Evolutionary conservation across 92 coral and sea anemone species (phyloP).

Genomic region (Zoanthus gigantus): DNA sequence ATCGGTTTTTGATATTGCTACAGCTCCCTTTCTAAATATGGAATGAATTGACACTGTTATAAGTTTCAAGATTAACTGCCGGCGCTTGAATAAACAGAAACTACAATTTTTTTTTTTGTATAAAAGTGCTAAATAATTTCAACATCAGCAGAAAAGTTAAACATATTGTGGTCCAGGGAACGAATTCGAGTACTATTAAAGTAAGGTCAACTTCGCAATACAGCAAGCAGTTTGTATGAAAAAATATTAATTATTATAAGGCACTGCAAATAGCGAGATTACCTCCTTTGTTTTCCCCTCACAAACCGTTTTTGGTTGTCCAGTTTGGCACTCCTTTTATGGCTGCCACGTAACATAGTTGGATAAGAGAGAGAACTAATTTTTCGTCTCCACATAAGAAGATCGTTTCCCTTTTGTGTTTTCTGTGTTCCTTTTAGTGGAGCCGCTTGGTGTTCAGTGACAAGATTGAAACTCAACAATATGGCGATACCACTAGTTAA

Average conservation of each 20-base stretch:
- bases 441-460: constrained; percentile 3
- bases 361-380: neutral
- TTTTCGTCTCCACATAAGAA: constrained; percentile 2
- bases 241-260: no score
- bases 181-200: no score
- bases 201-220: no score
- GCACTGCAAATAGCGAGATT: no score
- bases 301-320: neutral
- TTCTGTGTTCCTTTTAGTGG: neutral
- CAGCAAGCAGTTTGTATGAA: no score
- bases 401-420: neutral
- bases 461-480: neutral
- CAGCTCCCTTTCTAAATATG: neutral
- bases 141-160: no score
- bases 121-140: neutral
- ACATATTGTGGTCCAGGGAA: no score
- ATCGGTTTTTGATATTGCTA: neutral
- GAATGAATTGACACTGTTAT: neutral
- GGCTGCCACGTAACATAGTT: neutral
- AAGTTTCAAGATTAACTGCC: neutral
- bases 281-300: no score
- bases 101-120: neutral
- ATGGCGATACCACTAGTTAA: neutral
- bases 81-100: neutral
- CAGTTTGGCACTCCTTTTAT: neutral